Percentiles rank a stretch among this genome's conserved stretches.
Evolutionary conservation across 2,113 vertebrate genomes (phyloP).

Genomic region (Poicephalus gulielmi): DNA sequence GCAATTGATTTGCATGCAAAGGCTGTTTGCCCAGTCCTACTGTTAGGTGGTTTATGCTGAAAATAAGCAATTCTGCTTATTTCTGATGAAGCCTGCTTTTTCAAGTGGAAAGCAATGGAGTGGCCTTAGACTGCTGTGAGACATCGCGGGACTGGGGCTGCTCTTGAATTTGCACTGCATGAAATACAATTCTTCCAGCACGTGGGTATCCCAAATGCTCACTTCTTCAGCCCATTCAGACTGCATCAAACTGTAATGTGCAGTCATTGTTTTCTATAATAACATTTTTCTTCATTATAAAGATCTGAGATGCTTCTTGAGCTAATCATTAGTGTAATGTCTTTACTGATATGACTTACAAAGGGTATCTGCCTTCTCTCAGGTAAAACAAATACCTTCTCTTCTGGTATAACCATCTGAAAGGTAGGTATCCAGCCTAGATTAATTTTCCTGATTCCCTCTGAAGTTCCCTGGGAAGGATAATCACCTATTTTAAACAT

Average conservation of each 20-base stretch:
- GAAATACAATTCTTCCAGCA: not conserved
- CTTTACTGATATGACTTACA: not conserved
- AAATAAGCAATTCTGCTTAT: constrained; percentile 18
- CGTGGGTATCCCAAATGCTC: not conserved
- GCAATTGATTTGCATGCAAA: constrained; percentile 33
- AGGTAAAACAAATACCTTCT: not conserved
- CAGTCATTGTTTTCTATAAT: not conserved
- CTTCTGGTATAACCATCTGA: not conserved
- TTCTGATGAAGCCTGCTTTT: not conserved
- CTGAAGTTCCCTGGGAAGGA: not conserved
- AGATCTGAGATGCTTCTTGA: not conserved
- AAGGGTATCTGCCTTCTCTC: not conserved
- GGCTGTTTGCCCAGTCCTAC: constrained; percentile 34
- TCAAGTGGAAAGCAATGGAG: not conserved
- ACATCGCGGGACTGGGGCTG: not conserved
- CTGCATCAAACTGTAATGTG: not conserved
- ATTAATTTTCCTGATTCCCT: not conserved
- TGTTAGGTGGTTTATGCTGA: constrained; percentile 38
- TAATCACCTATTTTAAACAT: constrained; percentile 27
- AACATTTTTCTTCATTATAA: not conserved
- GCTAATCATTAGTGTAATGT: not conserved
- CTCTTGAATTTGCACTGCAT: not conserved
- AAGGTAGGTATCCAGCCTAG: not conserved
- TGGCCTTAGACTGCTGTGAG: not conserved
- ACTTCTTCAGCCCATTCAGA: not conserved